Percentiles rank a stretch among this genome's conserved stretches.
phyloP scores from a whole-genome alignment of 2,888 invertebrate species.

The Sepioteuthis lessoniana region DNA sequence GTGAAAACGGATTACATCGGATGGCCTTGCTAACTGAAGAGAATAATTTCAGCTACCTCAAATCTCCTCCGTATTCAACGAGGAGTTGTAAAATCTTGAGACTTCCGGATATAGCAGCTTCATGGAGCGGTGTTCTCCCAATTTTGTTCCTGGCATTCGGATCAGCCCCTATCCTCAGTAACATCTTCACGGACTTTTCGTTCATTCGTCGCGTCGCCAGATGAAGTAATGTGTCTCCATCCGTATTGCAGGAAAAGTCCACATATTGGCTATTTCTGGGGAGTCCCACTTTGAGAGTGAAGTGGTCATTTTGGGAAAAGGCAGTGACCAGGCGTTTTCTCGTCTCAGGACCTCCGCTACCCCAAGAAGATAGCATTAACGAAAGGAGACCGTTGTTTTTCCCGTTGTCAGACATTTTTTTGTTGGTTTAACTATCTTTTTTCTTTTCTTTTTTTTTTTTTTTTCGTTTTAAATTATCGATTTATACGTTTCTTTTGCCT shows the following conservation, averaged over 20 bases:
- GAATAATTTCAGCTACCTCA: neutral
- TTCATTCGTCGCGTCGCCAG: neutral
- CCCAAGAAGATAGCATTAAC: neutral
- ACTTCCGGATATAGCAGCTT: neutral
- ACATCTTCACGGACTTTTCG: neutral
- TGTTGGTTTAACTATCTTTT: no score
- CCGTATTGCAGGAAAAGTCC: neutral
- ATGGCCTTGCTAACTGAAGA: neutral
- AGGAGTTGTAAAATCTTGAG: neutral
- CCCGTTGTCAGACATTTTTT: neutral
- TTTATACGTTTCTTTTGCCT: neutral
- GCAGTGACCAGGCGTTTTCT: neutral
- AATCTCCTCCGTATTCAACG: neutral
- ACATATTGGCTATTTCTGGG: slow-evolving; percentile 21
- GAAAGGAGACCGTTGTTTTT: neutral
- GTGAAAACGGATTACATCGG: no score
- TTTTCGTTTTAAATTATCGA: neutral
- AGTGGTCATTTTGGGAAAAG: neutral
- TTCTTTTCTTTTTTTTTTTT: no score
- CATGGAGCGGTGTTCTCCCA: neutral
- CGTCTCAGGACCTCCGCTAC: neutral
- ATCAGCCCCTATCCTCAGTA: neutral
- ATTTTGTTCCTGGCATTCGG: neutral
- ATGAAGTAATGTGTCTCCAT: neutral
- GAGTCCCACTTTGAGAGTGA: neutral